Evolutionary conservation across 2,888 invertebrate species (phyloP), one percentile per base, ranked within the genome.

Genomic region (Agrotis segetum): DNA sequence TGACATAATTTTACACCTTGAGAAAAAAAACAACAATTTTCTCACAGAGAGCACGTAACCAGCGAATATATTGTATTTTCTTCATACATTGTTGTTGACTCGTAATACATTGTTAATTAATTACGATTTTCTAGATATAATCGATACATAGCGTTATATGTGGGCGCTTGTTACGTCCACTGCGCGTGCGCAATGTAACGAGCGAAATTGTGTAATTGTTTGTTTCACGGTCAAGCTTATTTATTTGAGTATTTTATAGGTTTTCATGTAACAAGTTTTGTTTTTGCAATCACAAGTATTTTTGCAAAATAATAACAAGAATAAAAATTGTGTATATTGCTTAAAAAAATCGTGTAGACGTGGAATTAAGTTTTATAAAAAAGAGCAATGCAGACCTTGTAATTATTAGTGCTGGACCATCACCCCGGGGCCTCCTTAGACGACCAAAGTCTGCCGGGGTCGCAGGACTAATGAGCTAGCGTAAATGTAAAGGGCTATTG

Each of bases 91-190:
- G 19, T 40, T 49, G 46, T 14, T 34, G 44, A 58, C 66, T 76
- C 34, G 47, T 76, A 52, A 62, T 53, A 49, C 19, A 63, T 55
- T 68, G 50, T 62, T 70, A 55, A 56, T 72, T 68, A 69, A 60
- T 73, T 53, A 53, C 56, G 47, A 68, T 81, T 74, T 68, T 68
- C 58, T 71, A 67, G 56, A 61, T 63, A 62, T 69, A 66, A 76
- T 81, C 65, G 73, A 79, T 71, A 77, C 40, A 64, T 47, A 61
- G 40, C 52, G 79, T 69, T 64, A 70, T 64, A 56, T 67, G 46
- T 53, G 49, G 69, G n/a, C 62, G 21, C 79, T 58, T 58, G 74
- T 79, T 78, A 56, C 68, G 64, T 74, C 60, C 69, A 50, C 19
- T 67, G 75, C 60, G 69, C 63, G 34, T 11, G 69, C 66, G 66